phyloP scores from a whole-genome alignment of 2,113 vertebrate species.

The Bambusicola thoracicus region DNA sequence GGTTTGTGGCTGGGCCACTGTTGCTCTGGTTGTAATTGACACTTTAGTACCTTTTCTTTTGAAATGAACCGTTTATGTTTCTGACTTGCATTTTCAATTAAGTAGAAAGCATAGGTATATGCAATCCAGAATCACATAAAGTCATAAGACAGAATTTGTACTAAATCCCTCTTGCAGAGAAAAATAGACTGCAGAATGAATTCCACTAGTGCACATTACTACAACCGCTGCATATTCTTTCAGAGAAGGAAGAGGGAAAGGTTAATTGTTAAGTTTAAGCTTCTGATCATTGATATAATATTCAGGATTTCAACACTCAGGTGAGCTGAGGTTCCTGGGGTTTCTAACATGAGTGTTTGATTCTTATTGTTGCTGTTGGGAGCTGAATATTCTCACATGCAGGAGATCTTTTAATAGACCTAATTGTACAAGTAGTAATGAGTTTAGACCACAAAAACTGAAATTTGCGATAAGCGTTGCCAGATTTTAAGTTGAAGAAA shows the following conservation, averaged over 20 bases:
- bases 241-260: background rate
- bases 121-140: background rate
- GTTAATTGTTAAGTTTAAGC: background rate
- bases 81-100: background rate
- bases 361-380: background rate
- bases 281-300: background rate
- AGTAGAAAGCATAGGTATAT: background rate
- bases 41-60: background rate
- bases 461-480: background rate
- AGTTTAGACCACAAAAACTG: background rate
- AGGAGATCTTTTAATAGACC: background rate
- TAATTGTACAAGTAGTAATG: background rate
- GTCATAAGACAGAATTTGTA: background rate
- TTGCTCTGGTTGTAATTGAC: background rate
- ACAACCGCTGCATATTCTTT: background rate
- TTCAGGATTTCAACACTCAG: background rate
- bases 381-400: background rate
- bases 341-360: background rate
- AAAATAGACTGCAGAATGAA: background rate
- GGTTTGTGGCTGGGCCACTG: rapidly evolving
- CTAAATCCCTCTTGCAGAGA: background rate
- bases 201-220: background rate
- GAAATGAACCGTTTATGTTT: background rate
- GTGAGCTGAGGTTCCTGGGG: background rate
- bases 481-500: background rate